Percentiles rank a stretch among this genome's conserved stretches.
Evolutionary conservation across 2,113 vertebrate genomes (phyloP).

Genomic region (Dipodomys ordii): DNA sequence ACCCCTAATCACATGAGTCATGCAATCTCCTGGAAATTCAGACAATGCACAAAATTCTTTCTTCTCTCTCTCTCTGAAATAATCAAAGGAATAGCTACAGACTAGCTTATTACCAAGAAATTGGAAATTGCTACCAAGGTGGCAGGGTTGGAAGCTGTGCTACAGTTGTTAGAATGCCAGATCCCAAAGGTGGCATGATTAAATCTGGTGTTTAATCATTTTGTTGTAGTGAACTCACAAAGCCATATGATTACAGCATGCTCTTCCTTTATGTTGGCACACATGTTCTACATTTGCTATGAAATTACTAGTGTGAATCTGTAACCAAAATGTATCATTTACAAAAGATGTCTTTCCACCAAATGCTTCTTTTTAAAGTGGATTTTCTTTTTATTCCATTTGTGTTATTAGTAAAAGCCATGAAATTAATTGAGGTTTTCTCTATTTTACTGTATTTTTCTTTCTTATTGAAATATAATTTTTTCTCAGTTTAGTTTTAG

Average conservation of each 20-base stretch:
- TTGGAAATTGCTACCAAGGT: constrained; percentile 37
- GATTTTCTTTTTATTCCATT: constrained; percentile 8
- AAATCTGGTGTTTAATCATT: constrained; percentile 66
- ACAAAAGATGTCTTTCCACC: constrained; percentile 13
- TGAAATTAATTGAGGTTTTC: constrained; percentile 25
- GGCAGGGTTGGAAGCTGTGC: constrained; percentile 30
- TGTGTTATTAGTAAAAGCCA: constrained; percentile 39
- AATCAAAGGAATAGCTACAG: constrained; percentile 63
- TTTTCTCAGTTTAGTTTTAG: background rate
- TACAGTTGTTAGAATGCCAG: constrained; percentile 62
- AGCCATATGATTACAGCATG: constrained; percentile 54
- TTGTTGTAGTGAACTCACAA: constrained; percentile 67
- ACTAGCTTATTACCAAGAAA: constrained; percentile 44
- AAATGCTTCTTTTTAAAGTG: background rate
- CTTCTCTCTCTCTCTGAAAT: background rate
- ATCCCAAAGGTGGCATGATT: constrained; percentile 37
- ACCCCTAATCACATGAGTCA: constrained; percentile 9
- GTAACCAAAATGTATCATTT: constrained; percentile 67
- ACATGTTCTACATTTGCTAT: constrained; percentile 67
- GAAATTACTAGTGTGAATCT: constrained; percentile 66
- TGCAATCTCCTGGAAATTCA: constrained; percentile 24
- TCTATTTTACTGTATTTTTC: constrained; percentile 1
- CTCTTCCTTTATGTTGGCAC: constrained; percentile 53
- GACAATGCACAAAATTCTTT: background rate
- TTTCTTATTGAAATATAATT: constrained; percentile 17